Conservation (phyloP, 2,797 vertebrate genomes). For the Ficedula albicollis region DNA sequence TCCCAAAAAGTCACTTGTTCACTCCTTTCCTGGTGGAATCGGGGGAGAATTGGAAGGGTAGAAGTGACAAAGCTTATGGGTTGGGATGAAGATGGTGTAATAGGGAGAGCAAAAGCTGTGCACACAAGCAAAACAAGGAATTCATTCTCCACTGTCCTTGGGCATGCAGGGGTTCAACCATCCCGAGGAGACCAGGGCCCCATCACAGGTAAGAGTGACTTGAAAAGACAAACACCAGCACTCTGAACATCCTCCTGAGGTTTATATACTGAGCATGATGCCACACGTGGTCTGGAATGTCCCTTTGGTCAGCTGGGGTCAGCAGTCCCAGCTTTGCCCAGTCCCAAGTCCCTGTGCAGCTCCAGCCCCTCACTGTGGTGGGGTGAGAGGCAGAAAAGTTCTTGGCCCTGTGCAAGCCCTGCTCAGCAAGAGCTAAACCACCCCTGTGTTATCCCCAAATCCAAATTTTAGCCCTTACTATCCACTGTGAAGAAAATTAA, state of each 20-base stretch:
- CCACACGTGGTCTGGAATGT: neutral
- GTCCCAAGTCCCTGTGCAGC: neutral
- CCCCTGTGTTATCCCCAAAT: neutral
- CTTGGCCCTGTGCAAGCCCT: neutral
- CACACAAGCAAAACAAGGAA: neutral
- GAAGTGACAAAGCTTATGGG: neutral
- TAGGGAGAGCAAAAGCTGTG: neutral
- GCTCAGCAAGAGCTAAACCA: neutral
- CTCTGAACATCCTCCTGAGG: accelerated
- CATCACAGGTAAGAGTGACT: neutral
- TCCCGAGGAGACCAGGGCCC: neutral
- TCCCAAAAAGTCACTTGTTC: neutral
- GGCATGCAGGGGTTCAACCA: neutral
- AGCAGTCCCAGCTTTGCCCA: neutral
- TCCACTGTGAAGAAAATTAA: neutral
- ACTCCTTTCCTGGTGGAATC: neutral
- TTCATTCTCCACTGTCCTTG: neutral
- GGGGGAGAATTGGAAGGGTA: neutral
- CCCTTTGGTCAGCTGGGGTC: neutral
- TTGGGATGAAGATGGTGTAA: neutral
- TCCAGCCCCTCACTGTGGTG: neutral
- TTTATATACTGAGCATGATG: neutral
- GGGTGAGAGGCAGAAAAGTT: neutral
- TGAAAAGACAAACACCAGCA: neutral
- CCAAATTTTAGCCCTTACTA: neutral